Evolutionary conservation across 2,113 vertebrate genomes (phyloP), one percentile per base, ranked within the genome.

Genomic region (Salminus brasiliensis): DNA sequence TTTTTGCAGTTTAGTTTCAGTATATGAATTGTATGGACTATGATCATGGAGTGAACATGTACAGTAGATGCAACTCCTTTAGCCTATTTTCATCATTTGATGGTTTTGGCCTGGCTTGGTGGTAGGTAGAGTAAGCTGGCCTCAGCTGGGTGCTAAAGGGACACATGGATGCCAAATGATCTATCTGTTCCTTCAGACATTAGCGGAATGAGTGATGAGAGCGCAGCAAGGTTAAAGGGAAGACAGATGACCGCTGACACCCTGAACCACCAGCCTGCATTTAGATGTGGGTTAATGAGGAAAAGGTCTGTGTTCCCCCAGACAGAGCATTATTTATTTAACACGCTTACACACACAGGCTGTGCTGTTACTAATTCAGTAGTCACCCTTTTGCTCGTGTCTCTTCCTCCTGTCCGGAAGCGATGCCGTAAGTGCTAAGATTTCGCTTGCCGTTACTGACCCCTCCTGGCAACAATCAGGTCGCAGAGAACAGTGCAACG

Each of bases 301-400:
- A 52, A 66, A 36, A 63, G 39, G 29, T n/a, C 21, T 34, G n/a
- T 62, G 57, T 72, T 72, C 21, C 43, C 52, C n/a, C 15, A 23
- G 34, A 39, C 52, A 55, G 25, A 10, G 5, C 76, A 63, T 79
- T 63, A 79, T 45, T 72, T 29, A 79, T 79, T 79, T 32, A 79
- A 63, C 67, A 62, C 75, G 47, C 72, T 27, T 34, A 23, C 55
- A 29, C 74, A 59, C 34, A 68, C 41, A n/a, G 4, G 52, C 57
- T 30, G 30, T 2, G 57, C n/a, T 60, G 60, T 63, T 63, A 77
- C 67, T 68, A 55, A 78, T 78, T 71, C 57, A 70, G 53, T 23
- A 70, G 43, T 72, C 41, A 13, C 39, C 49, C 65, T 21, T 5
- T 39, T 55, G 52, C 47, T 25, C 15, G 15, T 2, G 52, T 36